Evolutionary conservation across 2,888 invertebrate genomes (phyloP).

Genomic region (Leucophenga montana): DNA sequence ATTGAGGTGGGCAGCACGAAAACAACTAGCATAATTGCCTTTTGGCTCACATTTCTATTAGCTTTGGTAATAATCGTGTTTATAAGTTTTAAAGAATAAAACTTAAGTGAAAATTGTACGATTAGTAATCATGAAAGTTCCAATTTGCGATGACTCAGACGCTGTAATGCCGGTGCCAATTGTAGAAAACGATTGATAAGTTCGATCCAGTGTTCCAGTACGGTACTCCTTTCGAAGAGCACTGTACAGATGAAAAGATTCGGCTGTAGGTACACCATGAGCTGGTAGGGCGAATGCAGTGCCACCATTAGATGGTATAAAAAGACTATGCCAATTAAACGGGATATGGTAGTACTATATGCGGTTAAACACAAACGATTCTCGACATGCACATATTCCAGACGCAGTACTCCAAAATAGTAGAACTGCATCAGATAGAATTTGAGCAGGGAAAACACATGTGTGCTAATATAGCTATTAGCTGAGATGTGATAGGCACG

Average conservation of each 20-base stretch:
- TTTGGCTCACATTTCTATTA: too few relatives aligned
- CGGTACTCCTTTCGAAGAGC: conserved; percentile 41
- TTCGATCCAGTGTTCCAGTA: conserved; percentile 29
- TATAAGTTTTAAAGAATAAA: too few relatives aligned
- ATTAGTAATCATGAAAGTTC: conserved; percentile 46
- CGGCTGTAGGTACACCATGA: conserved; percentile 50
- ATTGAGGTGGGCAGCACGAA: too few relatives aligned
- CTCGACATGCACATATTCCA: conserved; percentile 36
- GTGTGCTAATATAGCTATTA: conserved; percentile 45
- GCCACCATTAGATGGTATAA: conserved; percentile 17
- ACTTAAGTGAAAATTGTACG: conserved; percentile 28
- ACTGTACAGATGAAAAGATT: conserved; percentile 44
- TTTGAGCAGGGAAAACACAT: conserved; percentile 46
- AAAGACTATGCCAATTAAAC: too few relatives aligned
- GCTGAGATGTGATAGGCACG: too few relatives aligned
- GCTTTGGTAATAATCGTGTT: too few relatives aligned
- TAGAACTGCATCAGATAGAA: conserved; percentile 49
- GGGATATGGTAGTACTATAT: too few relatives aligned
- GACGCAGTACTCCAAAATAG: conserved; percentile 45
- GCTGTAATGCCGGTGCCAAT: conserved; percentile 38
- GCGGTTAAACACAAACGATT: too few relatives aligned
- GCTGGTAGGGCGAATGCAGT: conserved; percentile 43
- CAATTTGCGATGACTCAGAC: conserved; percentile 37
- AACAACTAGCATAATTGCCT: too few relatives aligned
- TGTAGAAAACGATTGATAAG: conserved; percentile 43